Evolutionary conservation across 2,797 vertebrate species (phyloP), one percentile per base, ranked within the genome.

Genomic region (Bradypus variegatus): DNA sequence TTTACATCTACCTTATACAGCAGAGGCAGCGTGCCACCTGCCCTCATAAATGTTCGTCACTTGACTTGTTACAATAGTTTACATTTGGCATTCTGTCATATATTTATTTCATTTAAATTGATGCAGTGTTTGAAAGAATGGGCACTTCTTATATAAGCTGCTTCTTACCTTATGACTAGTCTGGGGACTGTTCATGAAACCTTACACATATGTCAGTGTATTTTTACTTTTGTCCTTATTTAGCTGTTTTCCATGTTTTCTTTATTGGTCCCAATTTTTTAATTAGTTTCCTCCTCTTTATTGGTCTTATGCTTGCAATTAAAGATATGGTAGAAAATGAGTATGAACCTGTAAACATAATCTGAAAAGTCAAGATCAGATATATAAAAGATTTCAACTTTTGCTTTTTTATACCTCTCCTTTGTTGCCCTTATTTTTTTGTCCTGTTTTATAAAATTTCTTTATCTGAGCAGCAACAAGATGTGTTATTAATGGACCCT

Each of bases 401-500:
- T n/a, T 36, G 48, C 11, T 58, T 58, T 58, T 65, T 13, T 80
- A 1, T 8, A 2, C 60, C 67, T 78, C 72, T 76, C 38, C 48
- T 0, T 69, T 72, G 62, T 2, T 38, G 84, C 88, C 77, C 36
- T 67, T 92, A 29, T 31, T 94, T 94, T 86, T 45, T 91, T 55
- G 36, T 67, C 55, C 70, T 69, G 58, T 81, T 85, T 29, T 88
- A 36, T 55, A 38, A 64, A 31, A 19, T 31, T 72, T 91, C 25
- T 36, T 80, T 78, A 77, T 91, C 48, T 83, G 96, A 97, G 94
- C 89, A 95, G 95, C 96, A 97, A 97, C 95, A 96, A 97, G 97
- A 97, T 96, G 85, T 91, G 96, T 97, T 97, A 97, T 97, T 97
- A 97, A 97, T 97, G 96, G 96, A 95, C 94, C 60, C 85, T 38